Base-by-base conservation (phyloP, 2,113 vertebrate species). In the Hippolais icterina region DNA sequence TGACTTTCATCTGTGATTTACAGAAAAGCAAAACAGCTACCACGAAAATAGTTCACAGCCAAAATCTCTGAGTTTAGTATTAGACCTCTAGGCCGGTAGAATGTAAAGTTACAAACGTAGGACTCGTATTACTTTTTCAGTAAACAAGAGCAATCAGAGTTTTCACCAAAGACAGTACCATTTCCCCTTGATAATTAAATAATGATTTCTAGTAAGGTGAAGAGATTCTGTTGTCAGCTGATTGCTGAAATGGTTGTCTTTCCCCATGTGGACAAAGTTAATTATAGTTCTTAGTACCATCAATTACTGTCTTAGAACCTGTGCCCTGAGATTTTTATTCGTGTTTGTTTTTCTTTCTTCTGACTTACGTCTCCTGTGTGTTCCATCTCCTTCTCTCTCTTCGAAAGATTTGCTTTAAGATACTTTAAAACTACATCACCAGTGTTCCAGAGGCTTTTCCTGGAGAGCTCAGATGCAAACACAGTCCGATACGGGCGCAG, bases 391-490 rank as follows among this genome's bases (percentile, higher is more conserved):
- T 22, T 89, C 6, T 64, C 18, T 71, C 13, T 50, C 10, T 52
- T 27, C 25, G 78, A 6, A 95, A 99, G 99, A 63, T 99, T 99
- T 98, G 98, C 99, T 59, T 90, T 99, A 29, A 98, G 98, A 33
- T 99, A 99, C 97, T 99, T 99, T 91, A 98, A 97, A 75, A 97
- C 98, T 19, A 98, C 99, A 11, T 98, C 98, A 9, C 99, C 99
- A 68, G 99, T 99, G 59, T 99, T 99, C 94, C 99, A 99, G 95
- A 98, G 99, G 87, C 99, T 99, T 78, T 99, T 99, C 89, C 97
- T 99, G 86, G 99, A 99, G 93, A 99, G 98, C 50, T 99, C 99
- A 27, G 99, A 99, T 96, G 96, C 99, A 13, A 98, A 97, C 21
- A 97, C 98, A 5, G 98, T 99, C 44, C 98, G 98, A 25, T 99